Evolutionary conservation across 2,797 vertebrate genomes (phyloP), one percentile per base, ranked within the genome.

Genomic region (Notolabrus celidotus): DNA sequence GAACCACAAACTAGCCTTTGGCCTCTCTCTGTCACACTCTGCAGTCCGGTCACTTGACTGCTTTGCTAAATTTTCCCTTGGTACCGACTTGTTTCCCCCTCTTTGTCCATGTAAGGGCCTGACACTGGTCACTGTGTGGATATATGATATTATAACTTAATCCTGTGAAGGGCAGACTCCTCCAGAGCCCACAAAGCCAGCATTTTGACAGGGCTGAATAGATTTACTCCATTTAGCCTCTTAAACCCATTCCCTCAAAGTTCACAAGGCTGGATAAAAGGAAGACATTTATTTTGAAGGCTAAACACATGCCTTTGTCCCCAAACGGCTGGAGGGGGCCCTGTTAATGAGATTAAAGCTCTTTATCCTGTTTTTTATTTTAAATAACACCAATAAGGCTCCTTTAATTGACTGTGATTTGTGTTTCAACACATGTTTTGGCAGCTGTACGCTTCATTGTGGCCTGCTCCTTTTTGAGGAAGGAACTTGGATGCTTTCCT

Each of bases 261-360:
- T 87, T 87, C 70, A 75, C 58, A 70, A 54, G 64, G 58, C 53
- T 63, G 58, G 43, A 83, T 81, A 41, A 80, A 82, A 76, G 51
- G 55, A 64, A 55, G 64, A 69, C 66, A 61, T 87, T 87, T 83
- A 84, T 86, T 87, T 85, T 76, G 39, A 72, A 82, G 53, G 71
- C 73, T 82, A 77, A 83, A 86, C 81, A 74, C 67, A 67, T 12
- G 3, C 56, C 33, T 77, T 91, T 88, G 89, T 91, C 82, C 75
- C 71, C 39, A 41, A 55, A 76, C 62, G 74, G 82, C 72, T 73
- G 70, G 59, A 73, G 71, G 58, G 72, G 29, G 45, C 38, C 57
- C 43, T 58, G 22, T 78, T 92, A 92, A 93, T 89, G 89, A 91
- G 89, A 92, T 92, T 89, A 89, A 72, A 22, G n/a, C 51, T 79